Percentiles rank a stretch among this genome's conserved stretches.
phyloP scores from a whole-genome alignment of 2,888 invertebrate genomes.

The Xestia ashworthii region DNA sequence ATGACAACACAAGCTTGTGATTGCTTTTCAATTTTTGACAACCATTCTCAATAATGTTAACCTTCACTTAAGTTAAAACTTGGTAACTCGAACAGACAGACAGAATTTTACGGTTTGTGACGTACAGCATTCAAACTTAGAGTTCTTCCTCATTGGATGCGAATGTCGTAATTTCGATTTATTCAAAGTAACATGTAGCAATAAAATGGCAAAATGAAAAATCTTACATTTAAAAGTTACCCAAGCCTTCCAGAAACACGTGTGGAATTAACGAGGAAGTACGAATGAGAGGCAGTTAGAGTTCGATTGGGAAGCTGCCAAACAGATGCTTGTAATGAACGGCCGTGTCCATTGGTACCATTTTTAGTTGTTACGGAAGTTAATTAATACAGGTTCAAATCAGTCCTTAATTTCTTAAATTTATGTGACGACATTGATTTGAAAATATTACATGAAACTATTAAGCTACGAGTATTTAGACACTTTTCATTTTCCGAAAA shows the following conservation, averaged over 20 bases:
- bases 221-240: slow-evolving; percentile 20
- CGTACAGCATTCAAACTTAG: background rate
- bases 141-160: background rate
- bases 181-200: background rate
- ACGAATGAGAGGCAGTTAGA: slow-evolving; percentile 24
- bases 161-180: background rate
- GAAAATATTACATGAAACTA: background rate
- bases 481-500: background rate
- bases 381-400: background rate
- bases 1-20: background rate
- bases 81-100: background rate
- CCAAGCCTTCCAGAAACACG: background rate
- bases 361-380: slow-evolving; percentile 26
- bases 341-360: background rate
- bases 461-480: background rate
- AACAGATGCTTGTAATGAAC: slow-evolving; percentile 37
- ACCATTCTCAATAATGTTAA: background rate
- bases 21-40: background rate
- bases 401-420: background rate
- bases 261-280: slow-evolving; percentile 17
- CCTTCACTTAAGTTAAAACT: background rate
- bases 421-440: background rate
- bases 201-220: background rate
- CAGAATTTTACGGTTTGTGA: background rate
- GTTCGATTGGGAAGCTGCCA: slow-evolving; percentile 51